phyloP scores from a whole-genome alignment of 2,888 invertebrate species.

The Apodemia zela region DNA sequence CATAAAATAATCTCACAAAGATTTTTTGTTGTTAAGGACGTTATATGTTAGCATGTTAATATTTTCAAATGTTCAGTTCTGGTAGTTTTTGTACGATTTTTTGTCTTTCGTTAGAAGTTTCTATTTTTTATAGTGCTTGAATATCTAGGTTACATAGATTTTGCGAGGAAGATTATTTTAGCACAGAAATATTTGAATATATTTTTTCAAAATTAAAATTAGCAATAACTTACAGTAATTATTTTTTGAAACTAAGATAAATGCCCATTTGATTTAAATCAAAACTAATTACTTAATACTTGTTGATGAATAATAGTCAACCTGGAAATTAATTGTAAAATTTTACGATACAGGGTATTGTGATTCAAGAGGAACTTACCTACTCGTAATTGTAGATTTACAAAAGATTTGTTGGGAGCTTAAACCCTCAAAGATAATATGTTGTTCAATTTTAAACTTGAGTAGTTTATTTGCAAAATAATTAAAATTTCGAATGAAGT shows the following conservation, averaged over 20 bases:
- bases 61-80: conserved; percentile 25
- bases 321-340: no score
- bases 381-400: no score
- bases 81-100: conserved; percentile 13
- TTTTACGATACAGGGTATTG: no score
- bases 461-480: no score
- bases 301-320: no score
- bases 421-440: no score
- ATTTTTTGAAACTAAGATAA: not conserved
- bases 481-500: no score
- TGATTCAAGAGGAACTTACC: no score
- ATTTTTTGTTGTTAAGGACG: conserved; percentile 19
- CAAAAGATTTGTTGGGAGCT: no score
- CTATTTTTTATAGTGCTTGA: conserved; percentile 28
- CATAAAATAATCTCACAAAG: conserved; percentile 29
- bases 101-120: conserved; percentile 4
- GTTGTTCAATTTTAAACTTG: no score
- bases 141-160: conserved; percentile 15
- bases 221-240: no score
- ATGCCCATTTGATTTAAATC: not conserved
- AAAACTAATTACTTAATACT: not conserved
- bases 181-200: not conserved
- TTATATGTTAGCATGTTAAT: conserved; percentile 32
- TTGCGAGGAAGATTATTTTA: conserved; percentile 1
- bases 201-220: no score